Evolutionary conservation across 2,797 vertebrate species (phyloP).

Genomic region (Sebastes trivittatus): DNA sequence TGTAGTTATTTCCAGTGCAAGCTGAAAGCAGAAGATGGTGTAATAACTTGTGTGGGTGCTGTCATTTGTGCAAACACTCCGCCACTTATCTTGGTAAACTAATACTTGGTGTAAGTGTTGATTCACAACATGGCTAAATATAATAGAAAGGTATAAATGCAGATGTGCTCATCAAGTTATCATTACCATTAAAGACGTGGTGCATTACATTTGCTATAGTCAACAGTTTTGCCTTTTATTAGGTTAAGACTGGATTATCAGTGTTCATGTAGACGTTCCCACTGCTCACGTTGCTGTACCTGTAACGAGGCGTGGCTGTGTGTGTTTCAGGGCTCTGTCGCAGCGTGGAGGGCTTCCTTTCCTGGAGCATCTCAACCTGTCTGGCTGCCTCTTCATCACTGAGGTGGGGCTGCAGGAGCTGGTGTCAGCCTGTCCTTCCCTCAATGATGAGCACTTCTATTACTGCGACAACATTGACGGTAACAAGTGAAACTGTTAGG

Average conservation of each 20-base stretch:
- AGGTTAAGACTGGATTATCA: not conserved
- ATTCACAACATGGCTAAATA: not conserved
- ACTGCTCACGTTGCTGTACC: not conserved
- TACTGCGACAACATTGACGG: slow-evolving; percentile 99
- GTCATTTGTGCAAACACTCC: not conserved
- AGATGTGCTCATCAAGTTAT: not conserved
- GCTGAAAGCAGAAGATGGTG: not conserved
- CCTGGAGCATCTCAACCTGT: slow-evolving; percentile 97
- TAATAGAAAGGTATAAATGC: too few relatives aligned
- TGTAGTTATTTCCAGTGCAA: not conserved
- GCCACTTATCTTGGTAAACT: not conserved
- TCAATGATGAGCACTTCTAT: slow-evolving; percentile 98
- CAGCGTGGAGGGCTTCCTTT: slow-evolving; percentile 92
- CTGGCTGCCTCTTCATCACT: slow-evolving; percentile 94
- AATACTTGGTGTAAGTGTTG: not conserved
- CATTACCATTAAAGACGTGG: not conserved
- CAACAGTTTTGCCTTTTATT: not conserved
- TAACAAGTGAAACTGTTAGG: slow-evolving; percentile 74
- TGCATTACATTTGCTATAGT: not conserved
- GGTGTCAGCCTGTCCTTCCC: slow-evolving; percentile 92
- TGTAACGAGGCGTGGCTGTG: not conserved
- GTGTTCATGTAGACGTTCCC: not conserved
- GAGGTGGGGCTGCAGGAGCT: slow-evolving; percentile 94
- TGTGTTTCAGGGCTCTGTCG: slow-evolving; percentile 87
- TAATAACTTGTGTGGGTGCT: not conserved